Evolutionary conservation across 2,797 vertebrate species (phyloP), one percentile per base, ranked within the genome.

Genomic region (Myiotriccus ornatus): DNA sequence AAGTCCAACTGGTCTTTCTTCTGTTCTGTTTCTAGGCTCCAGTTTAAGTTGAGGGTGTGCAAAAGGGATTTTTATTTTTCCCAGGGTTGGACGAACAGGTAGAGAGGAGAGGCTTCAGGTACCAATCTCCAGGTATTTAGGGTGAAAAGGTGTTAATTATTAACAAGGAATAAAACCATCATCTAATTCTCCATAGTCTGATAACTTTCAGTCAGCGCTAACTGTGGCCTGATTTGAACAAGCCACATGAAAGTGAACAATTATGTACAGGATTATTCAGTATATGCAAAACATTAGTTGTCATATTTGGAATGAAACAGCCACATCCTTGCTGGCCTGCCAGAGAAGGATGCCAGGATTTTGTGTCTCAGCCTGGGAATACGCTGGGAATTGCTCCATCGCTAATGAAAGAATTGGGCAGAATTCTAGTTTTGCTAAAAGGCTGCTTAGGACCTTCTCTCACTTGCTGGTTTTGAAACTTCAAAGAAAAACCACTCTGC

Each of bases 391-490:
- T 88, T 22, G 59, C 74, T 68, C 84, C 64, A 50, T 92, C 37
- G 28, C 78, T 94, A 62, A 93, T 82, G 73, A 94, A 92, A 65
- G 65, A 62, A 93, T 50, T 14, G 60, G 62, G 44, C 71, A 88
- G 83, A 39, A 78, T 94, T 96, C 83, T 95, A 74, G 70, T 84
- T 92, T 83, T 82, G 69, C 87, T 93, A 84, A 93, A 92, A 89
- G 68, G 44, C 52, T 93, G 71, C 83, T 85, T 46, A 94, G 71
- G 70, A 75, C 84, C 74, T 95, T 94, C 52, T 93, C 44, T 28
- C 35, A 75, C 64, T 74, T 60, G 30, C 35, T 91, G 68, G 52
- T 93, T 94, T 97, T 93, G 82, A 65, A 92, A 93, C 86, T 89
- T 95, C 60, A 91, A 95, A 93, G 95, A 76, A 39, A 84, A 92